Evolutionary conservation across 1,140 invertebrate species (phyloP), one percentile per base, ranked within the genome.

Genomic region (Leptinotarsa defecta): DNA sequence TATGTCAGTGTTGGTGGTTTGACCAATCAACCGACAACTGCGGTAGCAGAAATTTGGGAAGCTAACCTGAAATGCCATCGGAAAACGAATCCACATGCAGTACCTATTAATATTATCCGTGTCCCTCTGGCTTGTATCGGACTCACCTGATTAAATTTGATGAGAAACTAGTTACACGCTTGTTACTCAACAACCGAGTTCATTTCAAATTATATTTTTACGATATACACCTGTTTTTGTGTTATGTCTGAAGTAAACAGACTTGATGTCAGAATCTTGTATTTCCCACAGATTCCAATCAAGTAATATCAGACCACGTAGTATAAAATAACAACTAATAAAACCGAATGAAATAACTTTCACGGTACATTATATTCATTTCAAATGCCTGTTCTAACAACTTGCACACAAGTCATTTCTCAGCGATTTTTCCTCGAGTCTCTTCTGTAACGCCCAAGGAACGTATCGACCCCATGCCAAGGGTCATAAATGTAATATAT

Each of bases 401-500:
- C 52, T 57, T 57, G 52, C 17, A 57, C 52, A 57, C 52, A 57
- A 57, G 52, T 57, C 52, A 57, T 57, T 57, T 57, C 52, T 57
- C 52, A 57, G 52, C 4, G 52, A 57, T 57, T 57, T 57, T 57
- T 57, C n/a, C 52, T 15, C 52, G n/a, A 15, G n/a, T 15, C 34
- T 43, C 34, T 43, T 43, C 52, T 57, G 52, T 57, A 57, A 57
- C 52, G 52, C 52, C 52, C 52, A 57, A 57, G 52, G 52, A 5
- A 57, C 52, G 52, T 19, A 57, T 57, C 52, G 52, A 57, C 52
- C 52, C 52, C 52, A 57, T 57, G 52, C 52, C 52, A 57, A 57
- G 52, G 52, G 52, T 57, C 52, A 57, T 57, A 57, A 57, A 57
- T 57, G 52, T 57, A 57, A 57, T 57, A 57, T 57, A 57, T 57